A percentile compares a stretch with the other conserved stretches of the same genome.
Evolutionary conservation across 2,888 invertebrate species (phyloP).

Genomic region (Lissonota sp.): DNA sequence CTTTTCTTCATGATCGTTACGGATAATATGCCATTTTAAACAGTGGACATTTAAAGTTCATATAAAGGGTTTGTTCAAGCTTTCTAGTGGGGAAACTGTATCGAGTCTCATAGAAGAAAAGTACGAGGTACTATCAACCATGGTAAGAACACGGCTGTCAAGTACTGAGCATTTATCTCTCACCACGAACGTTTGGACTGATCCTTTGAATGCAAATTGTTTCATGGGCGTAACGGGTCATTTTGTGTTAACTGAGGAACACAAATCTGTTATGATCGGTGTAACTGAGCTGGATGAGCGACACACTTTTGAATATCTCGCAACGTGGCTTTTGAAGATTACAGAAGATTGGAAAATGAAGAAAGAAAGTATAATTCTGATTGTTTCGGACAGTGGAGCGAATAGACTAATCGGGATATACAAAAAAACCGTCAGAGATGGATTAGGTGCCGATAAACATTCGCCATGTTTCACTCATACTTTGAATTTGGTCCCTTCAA

Average conservation of each 20-base stretch:
- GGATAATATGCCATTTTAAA: constrained; percentile 14
- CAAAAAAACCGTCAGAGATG: constrained; percentile 60
- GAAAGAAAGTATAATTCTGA: constrained; percentile 53
- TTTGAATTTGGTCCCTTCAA: constrained; percentile 65
- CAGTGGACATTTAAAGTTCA: constrained; percentile 11
- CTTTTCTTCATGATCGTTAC: constrained; percentile 18
- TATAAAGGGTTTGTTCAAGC: constrained; percentile 11
- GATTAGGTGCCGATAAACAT: constrained; percentile 64
- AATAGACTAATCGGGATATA: no score
- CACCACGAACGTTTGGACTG: constrained; percentile 62
- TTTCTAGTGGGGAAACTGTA: constrained; percentile 15
- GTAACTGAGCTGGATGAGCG: constrained; percentile 58
- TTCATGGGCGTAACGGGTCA: constrained; percentile 58
- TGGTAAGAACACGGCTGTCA: constrained; percentile 28
- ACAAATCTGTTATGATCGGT: constrained; percentile 61
- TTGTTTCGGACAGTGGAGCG: constrained; percentile 67
- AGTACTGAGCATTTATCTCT: constrained; percentile 34
- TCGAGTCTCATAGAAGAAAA: constrained; percentile 36
- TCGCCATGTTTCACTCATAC: constrained; percentile 68
- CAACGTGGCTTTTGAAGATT: constrained; percentile 51
- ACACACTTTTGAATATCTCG: constrained; percentile 65
- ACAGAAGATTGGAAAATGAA: constrained; percentile 64
- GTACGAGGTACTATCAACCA: constrained; percentile 31
- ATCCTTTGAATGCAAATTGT: constrained; percentile 43
- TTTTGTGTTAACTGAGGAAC: constrained; percentile 36